Evolutionary conservation across 2,113 vertebrate genomes (phyloP), one percentile per base, ranked within the genome.

Genomic region (Datnioides undecimradiatus): DNA sequence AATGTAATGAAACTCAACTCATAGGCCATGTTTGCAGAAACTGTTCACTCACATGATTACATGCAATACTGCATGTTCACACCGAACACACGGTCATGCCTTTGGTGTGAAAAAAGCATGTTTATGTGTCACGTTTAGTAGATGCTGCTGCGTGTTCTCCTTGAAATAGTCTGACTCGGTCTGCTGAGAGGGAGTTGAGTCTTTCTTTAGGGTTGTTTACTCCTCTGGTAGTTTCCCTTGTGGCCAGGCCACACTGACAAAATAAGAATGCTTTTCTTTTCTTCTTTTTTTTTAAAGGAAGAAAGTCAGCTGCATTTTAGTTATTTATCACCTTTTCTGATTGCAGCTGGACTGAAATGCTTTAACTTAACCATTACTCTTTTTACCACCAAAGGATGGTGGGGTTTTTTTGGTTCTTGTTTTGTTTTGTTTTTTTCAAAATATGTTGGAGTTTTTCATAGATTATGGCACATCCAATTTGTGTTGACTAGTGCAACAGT

Each of bases 121-220:
- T 73, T 51, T 54, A 19, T 41, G 13, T 38, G 23, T 40, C 23
- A 43, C 34, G 23, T 72, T 48, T 29, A 52, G 34, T 17, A 23
- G 1, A 62, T n/a, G 23, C 3, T 52, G 49, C 25, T 13, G 48
- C 27, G 17, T 52, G 48, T 64, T 65, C 76, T 19, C 1, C 36
- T 73, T 51, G 17, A 72, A 76, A 76, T 57, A 14, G 52, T 45
- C 45, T 8, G 14, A 51, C 45, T 19, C 8, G 10, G 43, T 51
- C 25, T n/a, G 31, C 33, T n/a, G 23, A 75, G 65, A 69, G 79
- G 76, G 65, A 78, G 80, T 67, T 49, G 49, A 45, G 48, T 34
- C 49, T 84, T 84, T 73, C 73, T 80, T 65, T 33, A 63, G 40
- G 29, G 27, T 72, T 87, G 82, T 91, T 87, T 81, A 82, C 73